Evolutionary conservation across 2,113 vertebrate genomes (phyloP).

Genomic region (Cnemophilus loriae): DNA sequence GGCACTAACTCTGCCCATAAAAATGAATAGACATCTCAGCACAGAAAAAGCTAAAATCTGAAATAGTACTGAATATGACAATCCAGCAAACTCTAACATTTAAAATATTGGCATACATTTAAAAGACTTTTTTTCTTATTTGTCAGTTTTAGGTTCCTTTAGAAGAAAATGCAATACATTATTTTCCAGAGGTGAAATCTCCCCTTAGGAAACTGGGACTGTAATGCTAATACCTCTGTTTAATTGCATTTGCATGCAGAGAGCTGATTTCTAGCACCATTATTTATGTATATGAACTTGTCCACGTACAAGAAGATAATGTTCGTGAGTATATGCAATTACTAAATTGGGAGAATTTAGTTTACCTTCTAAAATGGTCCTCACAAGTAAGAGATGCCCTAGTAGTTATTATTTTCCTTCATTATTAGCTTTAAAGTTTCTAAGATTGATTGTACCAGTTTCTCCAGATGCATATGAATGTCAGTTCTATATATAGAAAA

Average conservation of each 20-base stretch:
- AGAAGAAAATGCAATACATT: not conserved
- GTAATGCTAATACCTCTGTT: not conserved
- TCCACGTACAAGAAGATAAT: not conserved
- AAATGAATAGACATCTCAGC: not conserved
- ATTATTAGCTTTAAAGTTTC: not conserved
- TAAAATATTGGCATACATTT: not conserved
- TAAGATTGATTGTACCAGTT: not conserved
- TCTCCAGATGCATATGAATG: not conserved
- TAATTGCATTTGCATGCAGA: not conserved
- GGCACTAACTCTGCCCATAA: not conserved
- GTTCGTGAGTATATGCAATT: not conserved
- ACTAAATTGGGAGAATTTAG: not conserved
- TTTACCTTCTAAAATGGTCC: not conserved
- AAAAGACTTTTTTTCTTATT: not conserved
- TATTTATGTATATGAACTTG: constrained; percentile 8
- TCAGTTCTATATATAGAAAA: too few species aligned
- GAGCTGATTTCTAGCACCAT: not conserved
- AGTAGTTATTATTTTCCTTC: not conserved
- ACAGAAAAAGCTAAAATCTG: not conserved
- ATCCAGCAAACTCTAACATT: not conserved
- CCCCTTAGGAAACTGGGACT: not conserved
- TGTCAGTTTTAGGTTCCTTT: not conserved
- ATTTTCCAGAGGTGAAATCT: not conserved
- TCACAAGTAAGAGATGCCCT: not conserved
- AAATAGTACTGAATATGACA: not conserved